phyloP scores from a whole-genome alignment of 2,113 vertebrate genomes.

The Osmerus eperlanus region DNA sequence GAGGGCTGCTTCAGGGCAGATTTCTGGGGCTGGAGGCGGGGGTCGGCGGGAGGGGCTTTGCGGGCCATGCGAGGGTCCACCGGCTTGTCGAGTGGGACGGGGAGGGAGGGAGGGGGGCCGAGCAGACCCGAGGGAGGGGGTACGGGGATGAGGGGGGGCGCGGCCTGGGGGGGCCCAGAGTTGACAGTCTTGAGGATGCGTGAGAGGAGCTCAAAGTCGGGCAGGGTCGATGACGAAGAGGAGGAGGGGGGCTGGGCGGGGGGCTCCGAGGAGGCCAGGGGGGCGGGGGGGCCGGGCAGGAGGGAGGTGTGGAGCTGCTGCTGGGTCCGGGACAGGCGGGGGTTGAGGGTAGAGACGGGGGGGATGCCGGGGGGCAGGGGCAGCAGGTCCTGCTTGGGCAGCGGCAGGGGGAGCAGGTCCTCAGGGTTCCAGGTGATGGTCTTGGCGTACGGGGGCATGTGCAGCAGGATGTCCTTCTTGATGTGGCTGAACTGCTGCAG shows the following conservation, averaged over 20 bases:
- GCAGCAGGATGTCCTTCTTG: constrained; percentile 84
- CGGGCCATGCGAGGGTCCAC: constrained; percentile 80
- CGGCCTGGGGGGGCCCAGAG: constrained; percentile 55
- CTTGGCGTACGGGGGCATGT: constrained; percentile 80
- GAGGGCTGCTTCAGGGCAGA: constrained; percentile 2
- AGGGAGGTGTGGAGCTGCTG: constrained; percentile 53
- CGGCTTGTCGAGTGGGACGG: constrained; percentile 75
- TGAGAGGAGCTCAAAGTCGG: constrained; percentile 88
- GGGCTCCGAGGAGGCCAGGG: constrained; percentile 20
- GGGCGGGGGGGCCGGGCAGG: constrained; percentile 51
- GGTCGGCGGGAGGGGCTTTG: constrained; percentile 52
- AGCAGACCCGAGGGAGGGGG: constrained; percentile 35
- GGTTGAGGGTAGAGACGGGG: constrained; percentile 71
- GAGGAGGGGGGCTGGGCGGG: constrained; percentile 33
- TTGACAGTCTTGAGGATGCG: constrained; percentile 88
- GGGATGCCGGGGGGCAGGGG: constrained; percentile 83
- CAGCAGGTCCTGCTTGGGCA: constrained; percentile 84
- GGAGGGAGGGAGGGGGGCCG: constrained; percentile 46
- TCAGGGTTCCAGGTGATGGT: constrained; percentile 88
- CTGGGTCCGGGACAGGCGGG: constrained; percentile 73
- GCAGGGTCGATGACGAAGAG: constrained; percentile 67
- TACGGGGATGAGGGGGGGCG: constrained; percentile 40
- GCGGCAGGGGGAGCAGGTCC: constrained; percentile 84
- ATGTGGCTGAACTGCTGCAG: constrained; percentile 95
- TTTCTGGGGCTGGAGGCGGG: too few species aligned